Percentiles rank a stretch among this genome's conserved stretches.
Conservation (phyloP, 1,140 invertebrate species). For the Tetraneura akinire region DNA sequence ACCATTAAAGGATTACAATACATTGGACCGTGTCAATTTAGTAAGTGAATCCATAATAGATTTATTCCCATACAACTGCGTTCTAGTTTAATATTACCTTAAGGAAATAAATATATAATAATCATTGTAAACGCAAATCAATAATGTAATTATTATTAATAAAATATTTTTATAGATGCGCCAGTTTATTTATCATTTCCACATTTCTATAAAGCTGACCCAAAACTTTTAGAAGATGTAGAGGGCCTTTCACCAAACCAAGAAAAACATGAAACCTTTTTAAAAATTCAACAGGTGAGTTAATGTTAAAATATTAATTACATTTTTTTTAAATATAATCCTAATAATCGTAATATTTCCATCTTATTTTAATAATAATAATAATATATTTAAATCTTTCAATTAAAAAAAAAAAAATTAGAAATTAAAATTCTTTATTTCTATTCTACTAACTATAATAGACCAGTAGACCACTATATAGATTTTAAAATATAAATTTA, state of each 20-base stretch:
- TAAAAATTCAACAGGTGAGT: constrained; percentile 83
- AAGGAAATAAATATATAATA: not conserved
- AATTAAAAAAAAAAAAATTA: no score
- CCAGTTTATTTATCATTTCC: constrained; percentile 85
- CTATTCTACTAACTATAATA: no score
- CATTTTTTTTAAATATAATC: no score
- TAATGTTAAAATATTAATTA: not conserved
- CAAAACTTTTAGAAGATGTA: constrained; percentile 68
- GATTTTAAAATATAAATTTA: no score
- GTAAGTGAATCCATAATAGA: constrained; percentile 60
- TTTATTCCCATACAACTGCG: no score
- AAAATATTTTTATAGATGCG: constrained; percentile 72
- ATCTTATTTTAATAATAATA: no score
- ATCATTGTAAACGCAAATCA: not conserved
- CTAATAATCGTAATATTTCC: no score
- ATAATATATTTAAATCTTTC: no score
- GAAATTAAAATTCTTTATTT: no score
- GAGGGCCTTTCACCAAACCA: constrained; percentile 73
- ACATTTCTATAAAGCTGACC: constrained; percentile 84
- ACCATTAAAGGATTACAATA: constrained; percentile 77
- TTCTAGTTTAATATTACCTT: no score
- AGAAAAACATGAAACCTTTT: constrained; percentile 74
- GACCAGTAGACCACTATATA: no score
- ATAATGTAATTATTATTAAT: not conserved
- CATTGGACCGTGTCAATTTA: constrained; percentile 83